Base-by-base conservation (phyloP, 2,888 invertebrate species). In the Romanomermis culicivorax region DNA sequence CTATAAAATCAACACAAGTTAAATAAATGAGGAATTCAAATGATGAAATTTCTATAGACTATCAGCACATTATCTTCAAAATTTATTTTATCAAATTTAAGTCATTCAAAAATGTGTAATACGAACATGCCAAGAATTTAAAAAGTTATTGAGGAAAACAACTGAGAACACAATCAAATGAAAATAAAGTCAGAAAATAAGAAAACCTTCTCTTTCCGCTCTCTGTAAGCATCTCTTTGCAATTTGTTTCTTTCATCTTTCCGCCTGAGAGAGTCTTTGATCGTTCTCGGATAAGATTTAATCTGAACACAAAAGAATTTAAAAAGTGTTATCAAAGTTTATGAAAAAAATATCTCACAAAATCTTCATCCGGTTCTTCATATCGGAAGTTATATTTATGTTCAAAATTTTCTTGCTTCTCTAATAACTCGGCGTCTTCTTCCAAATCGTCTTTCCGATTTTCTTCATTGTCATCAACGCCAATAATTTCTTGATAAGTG, bases 281-380 rank as follows among this genome's bases (percentile, higher is more conserved):
- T 78, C 0, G 83, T 85, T 60, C 95, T 79, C 0, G 95, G 95
- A 74, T 83, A 93, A 11, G 85, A 77, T 73, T 88, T 87, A 23
- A 85, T 76, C 82, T 83, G 58, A n/a, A 54, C 29, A 58, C 7
- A 25, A 43, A 20, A 29, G 14, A 23, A 51, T n/a, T 53, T 43
- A 17, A 54, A 25, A 36, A 56, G 48, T 29, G 57, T 55, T 49
- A 56, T 51, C 29, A 48, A 60, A 50, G 55, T 54, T 29, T 53
- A 51, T 7, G 51, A 36, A 36, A 36, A 36, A 36, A 48, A 26
- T 29, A 36, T 63, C 66, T 61, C 60, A 72, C 72, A 66, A 73
- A 89, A 62, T 89, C 86, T 51, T 81, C 78, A 70, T 93, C 91
- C 0, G 89, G 93, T 70, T 95, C 91, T 70, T 97, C 91, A 70